phyloP scores from a whole-genome alignment of 2,797 vertebrate species.

The Enteromius mattozi region DNA sequence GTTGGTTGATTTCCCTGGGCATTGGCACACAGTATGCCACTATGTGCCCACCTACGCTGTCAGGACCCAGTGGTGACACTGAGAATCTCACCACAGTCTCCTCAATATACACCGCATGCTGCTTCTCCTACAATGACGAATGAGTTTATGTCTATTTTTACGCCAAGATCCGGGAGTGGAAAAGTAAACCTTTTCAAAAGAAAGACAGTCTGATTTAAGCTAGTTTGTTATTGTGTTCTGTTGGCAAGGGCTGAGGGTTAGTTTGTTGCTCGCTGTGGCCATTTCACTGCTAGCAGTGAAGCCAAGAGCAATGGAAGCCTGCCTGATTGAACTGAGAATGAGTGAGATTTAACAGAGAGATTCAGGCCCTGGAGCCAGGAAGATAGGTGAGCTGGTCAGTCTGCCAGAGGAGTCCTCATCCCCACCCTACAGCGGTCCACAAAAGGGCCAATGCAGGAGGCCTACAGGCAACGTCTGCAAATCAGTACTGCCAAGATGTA shows the following conservation, averaged over 20 bases:
- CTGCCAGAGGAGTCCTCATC: constrained; percentile 71
- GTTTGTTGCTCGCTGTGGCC: constrained; percentile 60
- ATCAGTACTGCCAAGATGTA: constrained; percentile 67
- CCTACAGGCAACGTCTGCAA: constrained; percentile 68
- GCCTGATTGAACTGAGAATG: constrained; percentile 57
- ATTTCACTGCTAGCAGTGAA: constrained; percentile 66
- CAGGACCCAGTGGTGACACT: constrained; percentile 32
- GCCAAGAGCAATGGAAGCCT: constrained; percentile 56
- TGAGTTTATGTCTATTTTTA: constrained; percentile 43
- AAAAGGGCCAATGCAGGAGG: constrained; percentile 67
- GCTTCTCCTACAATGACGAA: constrained; percentile 13
- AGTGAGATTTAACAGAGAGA: constrained; percentile 46
- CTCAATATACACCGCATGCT: constrained; percentile 35
- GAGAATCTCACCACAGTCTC: constrained; percentile 42
- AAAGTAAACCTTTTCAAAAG: constrained; percentile 35
- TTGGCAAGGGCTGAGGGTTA: constrained; percentile 64
- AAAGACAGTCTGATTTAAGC: constrained; percentile 44
- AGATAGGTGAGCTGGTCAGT: constrained; percentile 68
- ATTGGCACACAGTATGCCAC: constrained; percentile 33
- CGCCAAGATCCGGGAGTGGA: constrained; percentile 36
- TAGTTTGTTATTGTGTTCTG: constrained; percentile 57
- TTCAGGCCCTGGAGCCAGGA: constrained; percentile 62
- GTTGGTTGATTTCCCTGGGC: constrained; percentile 44
- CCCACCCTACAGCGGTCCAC: constrained; percentile 60
- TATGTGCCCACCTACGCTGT: constrained; percentile 44